Evolutionary conservation across 1,140 invertebrate species (phyloP), one percentile per base, ranked within the genome.

Genomic region (Megalonaias nervosa): DNA sequence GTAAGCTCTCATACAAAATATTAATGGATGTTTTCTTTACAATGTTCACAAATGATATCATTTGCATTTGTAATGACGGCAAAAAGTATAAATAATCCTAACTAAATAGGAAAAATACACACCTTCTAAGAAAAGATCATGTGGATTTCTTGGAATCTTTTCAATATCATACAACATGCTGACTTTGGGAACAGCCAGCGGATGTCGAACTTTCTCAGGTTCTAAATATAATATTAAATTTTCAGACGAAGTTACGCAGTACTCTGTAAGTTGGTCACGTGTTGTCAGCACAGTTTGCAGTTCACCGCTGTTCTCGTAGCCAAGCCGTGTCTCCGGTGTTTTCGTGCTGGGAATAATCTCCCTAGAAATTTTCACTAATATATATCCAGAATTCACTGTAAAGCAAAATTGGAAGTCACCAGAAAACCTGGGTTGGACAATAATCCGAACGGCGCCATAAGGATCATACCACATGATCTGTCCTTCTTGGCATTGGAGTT

Each of bases 211-310:
- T 31, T 79, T 71, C 26, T 81, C 84, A 59, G 84, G 75, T 80
- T 86, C 85, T 31, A 86, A 64, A 78, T 80, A 86, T 31, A 86
- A 62, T 17, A 79, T 60, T 31, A 86, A 75, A n/a, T 74, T 65
- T 65, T 67, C 66, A n/a, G 64, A 70, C 17, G 83, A 78, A n/a
- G 21, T 19, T 26, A 83, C 59, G 75, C 85, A 86, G 61, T 71
- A 58, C 64, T 85, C 85, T 6, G 71, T 55, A 66, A 76, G 80
- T 38, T 67, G 75, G 59, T 79, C 82, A 59, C 74, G 19, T 26
- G 66, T 72, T 31, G 71, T 72, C n/a, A 79, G 62, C 15, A 84
- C 56, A 15, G 76, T 31, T 67, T 76, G 77, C 17, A 86, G 74
- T 59, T 79, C 70, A 65, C 74, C 75, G 57, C 59, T 58, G 1